Percentiles rank a stretch among this genome's conserved stretches.
phyloP scores from a whole-genome alignment of 2,888 invertebrate genomes.

The Pristionchus japonicus region DNA sequence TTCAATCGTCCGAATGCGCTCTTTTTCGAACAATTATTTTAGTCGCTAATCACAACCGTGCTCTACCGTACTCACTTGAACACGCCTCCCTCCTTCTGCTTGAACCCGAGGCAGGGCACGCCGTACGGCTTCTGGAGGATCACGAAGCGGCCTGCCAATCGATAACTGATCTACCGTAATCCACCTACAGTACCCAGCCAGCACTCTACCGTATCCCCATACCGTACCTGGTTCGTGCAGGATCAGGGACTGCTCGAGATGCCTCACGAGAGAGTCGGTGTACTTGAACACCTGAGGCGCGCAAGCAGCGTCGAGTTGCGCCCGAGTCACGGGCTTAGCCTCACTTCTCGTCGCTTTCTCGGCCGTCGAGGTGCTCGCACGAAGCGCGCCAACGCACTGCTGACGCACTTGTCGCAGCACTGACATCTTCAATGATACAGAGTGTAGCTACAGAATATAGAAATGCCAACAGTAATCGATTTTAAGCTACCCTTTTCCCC shows the following conservation, averaged over 20 bases:
- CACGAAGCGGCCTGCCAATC: conserved; percentile 39
- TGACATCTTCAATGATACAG: neutral
- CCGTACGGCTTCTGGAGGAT: conserved; percentile 47
- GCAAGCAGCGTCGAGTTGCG: conserved; percentile 26
- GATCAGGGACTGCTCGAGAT: conserved; percentile 42
- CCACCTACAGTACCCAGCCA: neutral
- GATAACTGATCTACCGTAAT: neutral
- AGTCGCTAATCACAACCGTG: neutral
- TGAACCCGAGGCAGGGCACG: conserved; percentile 46
- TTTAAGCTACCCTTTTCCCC: neutral
- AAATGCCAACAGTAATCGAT: too few relatives aligned
- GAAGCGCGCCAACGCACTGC: conserved; percentile 35
- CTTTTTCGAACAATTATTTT: neutral
- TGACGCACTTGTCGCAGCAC: conserved; percentile 13
- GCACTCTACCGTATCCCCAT: too few relatives aligned
- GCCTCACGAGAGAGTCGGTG: neutral
- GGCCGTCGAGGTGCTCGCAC: neutral
- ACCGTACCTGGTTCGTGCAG: conserved; percentile 47
- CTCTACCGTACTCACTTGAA: conserved; percentile 31
- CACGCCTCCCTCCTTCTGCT: conserved; percentile 46
- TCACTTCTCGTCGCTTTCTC: neutral
- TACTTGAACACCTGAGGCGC: conserved; percentile 33
- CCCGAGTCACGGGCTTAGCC: neutral
- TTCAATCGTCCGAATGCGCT: neutral
- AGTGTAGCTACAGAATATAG: too few relatives aligned